These are phyloP conservation scores for Leptinotarsa rubiginosa DNA, from an alignment of 2,888 invertebrate species.

Conservation along the genomic window DNA sequence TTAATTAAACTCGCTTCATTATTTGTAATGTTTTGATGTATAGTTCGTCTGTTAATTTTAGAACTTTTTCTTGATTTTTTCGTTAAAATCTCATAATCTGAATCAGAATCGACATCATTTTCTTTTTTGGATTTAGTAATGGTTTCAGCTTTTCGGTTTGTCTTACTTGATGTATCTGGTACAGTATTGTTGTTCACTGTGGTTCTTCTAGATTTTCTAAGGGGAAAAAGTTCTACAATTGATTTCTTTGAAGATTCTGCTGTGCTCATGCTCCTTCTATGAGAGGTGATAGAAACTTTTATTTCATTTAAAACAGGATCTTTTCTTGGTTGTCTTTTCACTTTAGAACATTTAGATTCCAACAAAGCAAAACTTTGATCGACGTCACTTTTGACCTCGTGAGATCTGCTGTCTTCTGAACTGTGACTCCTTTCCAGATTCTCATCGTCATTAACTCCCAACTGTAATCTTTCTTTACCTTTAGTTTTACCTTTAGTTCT, in stretches of 20 bases:
- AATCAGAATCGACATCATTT: constrained; percentile 13
- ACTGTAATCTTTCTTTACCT: neutral
- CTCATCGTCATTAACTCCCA: constrained; percentile 12
- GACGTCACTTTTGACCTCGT: constrained; percentile 29
- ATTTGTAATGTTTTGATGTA: neutral
- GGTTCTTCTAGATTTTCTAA: constrained; percentile 25
- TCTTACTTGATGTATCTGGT: neutral
- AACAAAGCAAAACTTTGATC: constrained; percentile 46
- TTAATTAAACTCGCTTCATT: neutral
- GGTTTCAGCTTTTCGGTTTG: constrained; percentile 15
- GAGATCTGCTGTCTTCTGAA: constrained; percentile 17
- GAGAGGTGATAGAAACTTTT: constrained; percentile 44
- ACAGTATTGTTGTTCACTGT: constrained; percentile 27
- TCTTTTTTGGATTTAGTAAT: constrained; percentile 5
- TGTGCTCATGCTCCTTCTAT: constrained; percentile 45
- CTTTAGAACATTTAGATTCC: constrained; percentile 47
- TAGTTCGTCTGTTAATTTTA: neutral
- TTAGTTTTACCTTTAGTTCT: neutral
- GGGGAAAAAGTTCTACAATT: neutral
- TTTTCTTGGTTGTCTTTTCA: constrained; percentile 37
- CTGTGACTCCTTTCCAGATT: constrained; percentile 16
- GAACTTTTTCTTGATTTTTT: neutral
- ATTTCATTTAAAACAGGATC: constrained; percentile 37
- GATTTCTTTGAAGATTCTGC: constrained; percentile 29
- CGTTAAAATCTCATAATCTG: neutral